Base-by-base conservation (phyloP, 1,140 invertebrate genomes). In the Laupala kohalensis region DNA sequence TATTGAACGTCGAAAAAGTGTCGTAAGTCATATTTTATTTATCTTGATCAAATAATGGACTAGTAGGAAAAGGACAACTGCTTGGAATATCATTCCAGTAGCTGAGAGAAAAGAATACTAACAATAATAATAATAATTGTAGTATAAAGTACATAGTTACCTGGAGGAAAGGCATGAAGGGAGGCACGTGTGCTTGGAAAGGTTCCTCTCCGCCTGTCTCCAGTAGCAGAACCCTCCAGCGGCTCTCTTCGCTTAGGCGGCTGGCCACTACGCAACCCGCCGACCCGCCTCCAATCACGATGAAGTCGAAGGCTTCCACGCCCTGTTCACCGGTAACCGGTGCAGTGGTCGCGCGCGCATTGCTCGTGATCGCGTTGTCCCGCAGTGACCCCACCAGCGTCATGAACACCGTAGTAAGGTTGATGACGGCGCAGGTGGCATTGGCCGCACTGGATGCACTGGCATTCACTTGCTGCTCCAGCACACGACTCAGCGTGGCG, bases 211-310 rank as follows among this genome's bases (percentile, higher is more conserved):
- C 77, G 0, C 82, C 82, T 4, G 88, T 86, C 78, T 89, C 88
- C 5, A 89, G 78, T 9, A 89, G 76, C 15, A 88, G 78, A 3
- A 89, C 82, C 68, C 81, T 81, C 80, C 82, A 83, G 4, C 81
- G 75, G 13, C 77, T 76, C 26, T 82, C 80, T 76, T 86, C 82
- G 0, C 80, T 76, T 74, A 78, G 65, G 13, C 76, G 27, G 70
- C 27, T 64, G 27, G 70, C 70, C 77, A 86, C 64, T 74, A 81
- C 82, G 74, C 80, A 79, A 23, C 84, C 84, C 6, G 84, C 79
- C 2, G 83, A 81, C 29, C 84, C 85, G 28, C 81, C 83, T 6
- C 85, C 85, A 70, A 86, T 81, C 66, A 75, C 64, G 13, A 76
- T 71, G 67, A 76, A 76, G 64, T 75, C 73, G 62, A 74, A 75